Percentiles rank a stretch among this genome's conserved stretches.
These are phyloP conservation scores for Arizona elegans DNA, from an alignment of 2,113 vertebrate species.

Conservation along the genomic window DNA sequence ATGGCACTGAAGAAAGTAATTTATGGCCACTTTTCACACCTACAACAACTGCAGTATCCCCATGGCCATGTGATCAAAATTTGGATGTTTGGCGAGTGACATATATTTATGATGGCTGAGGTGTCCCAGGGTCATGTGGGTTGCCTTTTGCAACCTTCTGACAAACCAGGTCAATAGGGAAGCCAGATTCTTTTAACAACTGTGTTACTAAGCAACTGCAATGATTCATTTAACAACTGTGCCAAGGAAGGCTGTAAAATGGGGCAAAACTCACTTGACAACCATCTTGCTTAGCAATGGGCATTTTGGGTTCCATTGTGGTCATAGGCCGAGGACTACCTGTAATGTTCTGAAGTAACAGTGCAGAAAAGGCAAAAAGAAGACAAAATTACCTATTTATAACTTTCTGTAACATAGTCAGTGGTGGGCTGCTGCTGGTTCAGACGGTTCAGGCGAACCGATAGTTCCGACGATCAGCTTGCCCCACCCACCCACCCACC, in stretches of 20 bases:
- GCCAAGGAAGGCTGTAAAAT: neutral
- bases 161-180: neutral
- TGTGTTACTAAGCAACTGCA: neutral
- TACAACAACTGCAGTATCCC: neutral
- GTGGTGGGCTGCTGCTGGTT: no score
- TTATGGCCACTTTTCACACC: neutral
- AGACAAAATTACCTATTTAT: neutral
- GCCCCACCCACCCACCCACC: no score
- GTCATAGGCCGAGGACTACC: neutral
- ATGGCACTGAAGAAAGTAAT: neutral
- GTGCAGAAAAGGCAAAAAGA: constrained; percentile 12
- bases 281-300: neutral
- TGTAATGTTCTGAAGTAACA: neutral
- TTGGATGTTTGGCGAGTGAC: neutral
- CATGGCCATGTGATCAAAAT: neutral
- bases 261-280: neutral
- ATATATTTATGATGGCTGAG: neutral
- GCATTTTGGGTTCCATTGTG: neutral
- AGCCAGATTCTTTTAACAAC: neutral
- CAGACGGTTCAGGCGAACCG: no score
- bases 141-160: neutral
- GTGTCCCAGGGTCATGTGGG: neutral
- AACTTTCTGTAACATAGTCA: neutral
- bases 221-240: neutral
- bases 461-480: no score